Conservation (phyloP, 1,140 invertebrate species). For the Campoletis sonorensis region DNA sequence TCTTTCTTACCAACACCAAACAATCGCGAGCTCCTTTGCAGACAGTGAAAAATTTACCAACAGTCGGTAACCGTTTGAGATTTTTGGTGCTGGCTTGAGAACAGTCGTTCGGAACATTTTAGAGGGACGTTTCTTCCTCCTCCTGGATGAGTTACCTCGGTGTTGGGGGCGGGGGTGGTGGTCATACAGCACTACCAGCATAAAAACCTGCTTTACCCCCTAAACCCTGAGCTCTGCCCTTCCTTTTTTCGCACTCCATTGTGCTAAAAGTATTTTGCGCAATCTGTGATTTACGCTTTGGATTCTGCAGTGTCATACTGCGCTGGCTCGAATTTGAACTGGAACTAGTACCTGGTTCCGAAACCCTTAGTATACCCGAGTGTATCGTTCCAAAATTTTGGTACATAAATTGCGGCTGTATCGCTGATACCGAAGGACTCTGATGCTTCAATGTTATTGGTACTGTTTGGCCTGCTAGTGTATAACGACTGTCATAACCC, state of each 20-base stretch:
- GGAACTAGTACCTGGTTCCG: constrained; percentile 72
- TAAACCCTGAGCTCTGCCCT: constrained; percentile 62
- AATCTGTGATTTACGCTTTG: constrained; percentile 72
- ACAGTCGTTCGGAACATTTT: constrained; percentile 17
- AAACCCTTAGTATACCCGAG: constrained; percentile 72
- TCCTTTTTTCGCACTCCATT: constrained; percentile 72
- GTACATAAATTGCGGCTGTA: constrained; percentile 71
- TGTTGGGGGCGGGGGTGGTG: constrained; percentile 69
- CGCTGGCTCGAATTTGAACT: constrained; percentile 73
- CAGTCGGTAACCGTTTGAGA: too few relatives aligned
- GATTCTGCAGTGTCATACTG: constrained; percentile 75
- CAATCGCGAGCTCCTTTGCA: too few relatives aligned
- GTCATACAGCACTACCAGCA: constrained; percentile 75
- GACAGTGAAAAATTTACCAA: too few relatives aligned
- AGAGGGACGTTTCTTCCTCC: constrained; percentile 69
- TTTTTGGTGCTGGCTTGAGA: too few relatives aligned
- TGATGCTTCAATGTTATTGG: constrained; percentile 76
- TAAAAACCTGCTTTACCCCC: constrained; percentile 68
- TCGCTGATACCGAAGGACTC: constrained; percentile 68
- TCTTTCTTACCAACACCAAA: too few relatives aligned
- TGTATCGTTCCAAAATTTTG: constrained; percentile 75
- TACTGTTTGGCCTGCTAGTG: constrained; percentile 73
- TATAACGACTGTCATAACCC: constrained; percentile 69
- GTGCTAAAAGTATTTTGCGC: constrained; percentile 75
- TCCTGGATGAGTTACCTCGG: constrained; percentile 69